These are phyloP conservation scores for Aspidiotus rigidus DNA, from an alignment of 2,888 invertebrate genomes.

Conservation along the genomic window DNA sequence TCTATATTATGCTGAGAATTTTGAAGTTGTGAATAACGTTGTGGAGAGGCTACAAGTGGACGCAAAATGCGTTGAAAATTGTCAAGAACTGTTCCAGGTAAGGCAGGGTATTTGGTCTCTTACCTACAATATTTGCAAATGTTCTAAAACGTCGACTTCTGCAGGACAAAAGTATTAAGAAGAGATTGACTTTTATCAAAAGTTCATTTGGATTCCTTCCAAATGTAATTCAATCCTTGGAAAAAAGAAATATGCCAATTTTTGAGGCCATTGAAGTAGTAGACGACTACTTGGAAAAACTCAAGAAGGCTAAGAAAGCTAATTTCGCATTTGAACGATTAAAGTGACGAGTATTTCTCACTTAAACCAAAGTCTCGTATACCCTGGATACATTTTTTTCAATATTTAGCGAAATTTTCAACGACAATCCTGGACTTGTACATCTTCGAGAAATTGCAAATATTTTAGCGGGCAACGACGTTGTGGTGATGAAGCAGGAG, in stretches of 20 bases:
- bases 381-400: too few relatives aligned
- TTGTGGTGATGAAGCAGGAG: too few relatives aligned
- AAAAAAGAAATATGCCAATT: neutral
- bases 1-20: too few relatives aligned
- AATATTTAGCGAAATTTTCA: too few relatives aligned
- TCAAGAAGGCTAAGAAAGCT: neutral
- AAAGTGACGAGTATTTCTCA: neutral
- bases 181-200: neutral
- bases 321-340: neutral
- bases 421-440: too few relatives aligned
- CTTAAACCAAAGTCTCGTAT: neutral
- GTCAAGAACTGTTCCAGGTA: neutral
- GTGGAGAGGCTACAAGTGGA: neutral
- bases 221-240: neutral
- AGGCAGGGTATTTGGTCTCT: neutral
- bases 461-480: too few relatives aligned
- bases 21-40: neutral
- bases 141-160: neutral
- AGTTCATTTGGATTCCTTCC: neutral
- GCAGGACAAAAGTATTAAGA: neutral
- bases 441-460: too few relatives aligned
- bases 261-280: conserved; percentile 4
- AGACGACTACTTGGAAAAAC: neutral
- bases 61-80: neutral
- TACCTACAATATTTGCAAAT: neutral